Percentiles rank a stretch among this genome's conserved stretches.
phyloP scores from a whole-genome alignment of 2,797 vertebrate species.

The Microctenopoma stevenorrisi region DNA sequence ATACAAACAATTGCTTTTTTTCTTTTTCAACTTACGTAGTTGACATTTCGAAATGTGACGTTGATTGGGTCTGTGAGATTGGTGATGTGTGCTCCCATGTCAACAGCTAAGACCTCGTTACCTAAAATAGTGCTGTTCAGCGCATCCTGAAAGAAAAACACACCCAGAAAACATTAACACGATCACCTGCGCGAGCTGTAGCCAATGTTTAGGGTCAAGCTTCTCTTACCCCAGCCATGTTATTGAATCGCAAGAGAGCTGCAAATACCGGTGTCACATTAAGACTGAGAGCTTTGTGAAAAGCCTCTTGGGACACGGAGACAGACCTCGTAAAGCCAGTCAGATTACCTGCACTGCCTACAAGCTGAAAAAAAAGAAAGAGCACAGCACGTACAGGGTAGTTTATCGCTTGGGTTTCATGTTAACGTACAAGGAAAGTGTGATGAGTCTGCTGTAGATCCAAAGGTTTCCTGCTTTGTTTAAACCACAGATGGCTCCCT shows the following conservation, averaged over 20 bases:
- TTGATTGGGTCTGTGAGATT: slow-evolving; percentile 69
- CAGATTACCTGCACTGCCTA: neutral
- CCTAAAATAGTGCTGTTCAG: slow-evolving; percentile 59
- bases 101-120: slow-evolving; percentile 68
- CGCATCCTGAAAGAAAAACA: slow-evolving; percentile 65
- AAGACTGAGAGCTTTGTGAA: neutral
- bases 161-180: neutral
- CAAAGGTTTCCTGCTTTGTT: too few relatives aligned
- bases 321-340: neutral
- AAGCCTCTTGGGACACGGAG: slow-evolving; percentile 66
- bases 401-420: neutral
- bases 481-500: too few relatives aligned
- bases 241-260: slow-evolving; percentile 62
- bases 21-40: slow-evolving; percentile 47
- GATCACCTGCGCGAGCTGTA: neutral
- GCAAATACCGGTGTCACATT: neutral
- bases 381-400: neutral
- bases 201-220: neutral
- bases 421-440: neutral
- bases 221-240: slow-evolving; percentile 62
- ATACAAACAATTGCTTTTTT: neutral
- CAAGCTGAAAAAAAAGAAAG: slow-evolving; percentile 63
- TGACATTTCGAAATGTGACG: slow-evolving; percentile 39
- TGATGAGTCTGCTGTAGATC: too few relatives aligned
- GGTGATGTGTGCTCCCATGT: slow-evolving; percentile 57